Evolutionary conservation across 2,113 vertebrate species (phyloP).

Genomic region (Apeltes quadracus): DNA sequence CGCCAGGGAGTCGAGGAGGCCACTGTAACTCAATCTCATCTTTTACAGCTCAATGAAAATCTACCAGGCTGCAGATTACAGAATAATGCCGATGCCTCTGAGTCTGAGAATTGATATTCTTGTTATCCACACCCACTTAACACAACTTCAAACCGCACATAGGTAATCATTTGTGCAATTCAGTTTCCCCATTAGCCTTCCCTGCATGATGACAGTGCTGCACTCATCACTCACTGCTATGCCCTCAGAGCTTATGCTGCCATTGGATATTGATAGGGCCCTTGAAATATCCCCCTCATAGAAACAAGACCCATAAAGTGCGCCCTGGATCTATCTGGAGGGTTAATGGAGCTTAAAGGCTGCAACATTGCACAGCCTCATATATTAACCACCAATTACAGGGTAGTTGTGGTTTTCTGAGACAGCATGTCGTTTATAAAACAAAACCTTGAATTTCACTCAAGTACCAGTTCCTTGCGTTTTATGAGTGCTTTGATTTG

Average conservation of each 20-base stretch:
- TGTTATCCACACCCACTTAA: conserved; percentile 37
- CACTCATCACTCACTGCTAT: conserved; percentile 62
- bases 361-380: conserved; percentile 35
- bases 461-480: neutral
- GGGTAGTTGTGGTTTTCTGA: conserved; percentile 37
- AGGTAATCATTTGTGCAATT: conserved; percentile 50
- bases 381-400: conserved; percentile 70
- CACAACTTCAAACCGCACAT: conserved; percentile 16
- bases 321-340: conserved; percentile 60
- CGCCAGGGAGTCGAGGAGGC: conserved; percentile 41
- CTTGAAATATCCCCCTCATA: conserved; percentile 69
- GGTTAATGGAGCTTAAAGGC: conserved; percentile 72
- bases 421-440: conserved; percentile 28
- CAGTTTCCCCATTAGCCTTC: conserved; percentile 55
- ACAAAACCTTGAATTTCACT: conserved; percentile 15
- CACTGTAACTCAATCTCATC: conserved; percentile 50
- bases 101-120: conserved; percentile 32
- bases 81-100: conserved; percentile 20
- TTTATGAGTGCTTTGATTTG: neutral
- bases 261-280: conserved; percentile 68
- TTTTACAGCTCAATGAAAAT: conserved; percentile 56
- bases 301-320: conserved; percentile 67
- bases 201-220: conserved; percentile 53
- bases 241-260: conserved; percentile 58
- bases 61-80: conserved; percentile 46